Evolutionary conservation across 2,113 vertebrate species (phyloP).

Genomic region (Benthochromis sp.): DNA sequence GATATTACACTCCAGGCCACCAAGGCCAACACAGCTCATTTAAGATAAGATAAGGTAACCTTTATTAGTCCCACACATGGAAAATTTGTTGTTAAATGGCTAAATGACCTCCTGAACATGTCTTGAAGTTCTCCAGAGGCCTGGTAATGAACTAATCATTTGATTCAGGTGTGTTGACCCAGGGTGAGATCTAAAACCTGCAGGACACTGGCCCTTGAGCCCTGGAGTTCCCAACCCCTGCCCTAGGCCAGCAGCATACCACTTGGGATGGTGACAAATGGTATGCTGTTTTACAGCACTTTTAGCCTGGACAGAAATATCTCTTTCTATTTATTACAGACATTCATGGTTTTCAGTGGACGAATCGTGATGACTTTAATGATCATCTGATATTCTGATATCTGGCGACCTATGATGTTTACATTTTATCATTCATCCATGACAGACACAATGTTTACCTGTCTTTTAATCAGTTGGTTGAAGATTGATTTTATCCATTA

Average conservation of each 20-base stretch:
- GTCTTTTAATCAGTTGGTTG: neutral
- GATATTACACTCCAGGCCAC: too few species aligned
- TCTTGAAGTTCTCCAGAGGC: neutral
- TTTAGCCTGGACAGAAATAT: neutral
- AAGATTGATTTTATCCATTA: neutral
- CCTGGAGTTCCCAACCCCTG: rapidly evolving
- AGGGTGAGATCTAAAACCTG: rapidly evolving
- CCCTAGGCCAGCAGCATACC: neutral
- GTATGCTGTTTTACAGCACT: neutral
- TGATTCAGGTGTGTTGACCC: neutral
- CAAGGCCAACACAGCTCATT: neutral
- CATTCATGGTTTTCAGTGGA: neutral
- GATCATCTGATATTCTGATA: neutral
- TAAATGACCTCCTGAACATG: neutral
- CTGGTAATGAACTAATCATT: neutral
- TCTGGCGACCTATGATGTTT: neutral
- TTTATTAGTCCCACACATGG: neutral
- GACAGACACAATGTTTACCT: neutral
- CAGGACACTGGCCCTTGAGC: neutral
- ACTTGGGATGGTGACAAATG: neutral
- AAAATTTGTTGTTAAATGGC: neutral
- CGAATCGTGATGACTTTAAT: neutral
- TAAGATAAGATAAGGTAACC: neutral
- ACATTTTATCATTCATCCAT: neutral
- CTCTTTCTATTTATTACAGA: neutral